Conservation (phyloP, 2,113 vertebrate species). For the Colistium nudipinnis region DNA sequence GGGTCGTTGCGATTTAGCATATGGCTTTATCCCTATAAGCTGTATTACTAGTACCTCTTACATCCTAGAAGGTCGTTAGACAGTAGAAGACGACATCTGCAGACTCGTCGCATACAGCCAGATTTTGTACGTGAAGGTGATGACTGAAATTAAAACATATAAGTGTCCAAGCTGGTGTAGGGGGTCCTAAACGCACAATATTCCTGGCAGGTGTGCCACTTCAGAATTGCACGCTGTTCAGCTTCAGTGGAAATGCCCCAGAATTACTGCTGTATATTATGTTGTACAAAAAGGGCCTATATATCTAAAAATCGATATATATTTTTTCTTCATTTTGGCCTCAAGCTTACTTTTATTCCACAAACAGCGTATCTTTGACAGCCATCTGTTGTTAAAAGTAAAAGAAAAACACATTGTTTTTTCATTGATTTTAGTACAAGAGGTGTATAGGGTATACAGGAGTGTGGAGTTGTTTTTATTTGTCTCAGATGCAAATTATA, state of each 20-base stretch:
- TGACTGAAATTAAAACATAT: neutral
- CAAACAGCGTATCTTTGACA: neutral
- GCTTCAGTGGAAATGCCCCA: neutral
- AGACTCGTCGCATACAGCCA: neutral
- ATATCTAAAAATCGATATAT: neutral
- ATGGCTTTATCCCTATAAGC: neutral
- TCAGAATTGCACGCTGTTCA: neutral
- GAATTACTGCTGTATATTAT: neutral
- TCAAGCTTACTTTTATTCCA: neutral
- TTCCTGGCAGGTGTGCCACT: neutral
- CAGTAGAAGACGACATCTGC: neutral
- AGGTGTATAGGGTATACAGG: neutral
- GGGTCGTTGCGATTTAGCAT: conserved; percentile 1
- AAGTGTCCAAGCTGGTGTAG: neutral
- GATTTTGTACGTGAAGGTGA: neutral
- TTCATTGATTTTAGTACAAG: neutral
- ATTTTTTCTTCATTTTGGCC: neutral
- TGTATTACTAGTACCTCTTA: no score
- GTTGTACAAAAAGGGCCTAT: neutral
- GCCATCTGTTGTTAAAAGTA: neutral
- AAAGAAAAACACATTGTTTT: neutral
- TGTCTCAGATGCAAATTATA: neutral
- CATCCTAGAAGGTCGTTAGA: neutral
- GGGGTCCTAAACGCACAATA: neutral
- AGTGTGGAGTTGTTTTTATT: neutral